Conservation (phyloP, 2,888 invertebrate species). For the Pteria penguin region DNA sequence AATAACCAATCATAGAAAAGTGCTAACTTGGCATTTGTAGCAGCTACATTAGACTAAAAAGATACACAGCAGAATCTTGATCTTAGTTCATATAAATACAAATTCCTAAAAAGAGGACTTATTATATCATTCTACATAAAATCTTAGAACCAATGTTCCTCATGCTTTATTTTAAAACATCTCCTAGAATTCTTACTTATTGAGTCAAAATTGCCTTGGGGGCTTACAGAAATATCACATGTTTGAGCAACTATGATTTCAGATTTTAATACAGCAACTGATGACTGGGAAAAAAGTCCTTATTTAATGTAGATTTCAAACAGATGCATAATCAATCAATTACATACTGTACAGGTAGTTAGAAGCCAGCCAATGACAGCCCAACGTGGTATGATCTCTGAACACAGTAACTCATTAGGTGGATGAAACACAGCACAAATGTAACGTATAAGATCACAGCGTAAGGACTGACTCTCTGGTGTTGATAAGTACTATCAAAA, state of each 20-base stretch:
- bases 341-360: constrained; percentile 88
- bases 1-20: constrained; percentile 96
- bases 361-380: constrained; percentile 96
- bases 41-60: constrained; percentile 87
- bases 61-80: too few relatives aligned
- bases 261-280: too few relatives aligned
- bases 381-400: constrained; percentile 97
- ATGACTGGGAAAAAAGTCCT: too few relatives aligned
- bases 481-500: constrained; percentile 94
- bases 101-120: too few relatives aligned
- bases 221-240: too few relatives aligned
- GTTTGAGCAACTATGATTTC: too few relatives aligned
- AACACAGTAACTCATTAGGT: constrained; percentile 93
- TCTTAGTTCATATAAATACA: not conserved
- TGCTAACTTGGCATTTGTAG: constrained; percentile 93
- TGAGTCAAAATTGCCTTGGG: too few relatives aligned
- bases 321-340: not conserved
- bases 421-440: constrained; percentile 97
- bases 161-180: too few relatives aligned
- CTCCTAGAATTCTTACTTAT: too few relatives aligned
- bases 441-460: constrained; percentile 95
- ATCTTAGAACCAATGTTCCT: too few relatives aligned
- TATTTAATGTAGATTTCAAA: too few relatives aligned
- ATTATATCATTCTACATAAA: too few relatives aligned
- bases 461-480: constrained; percentile 92